Base-by-base conservation (phyloP, 2,888 invertebrate species). In the Acanthosepion esculentum region DNA sequence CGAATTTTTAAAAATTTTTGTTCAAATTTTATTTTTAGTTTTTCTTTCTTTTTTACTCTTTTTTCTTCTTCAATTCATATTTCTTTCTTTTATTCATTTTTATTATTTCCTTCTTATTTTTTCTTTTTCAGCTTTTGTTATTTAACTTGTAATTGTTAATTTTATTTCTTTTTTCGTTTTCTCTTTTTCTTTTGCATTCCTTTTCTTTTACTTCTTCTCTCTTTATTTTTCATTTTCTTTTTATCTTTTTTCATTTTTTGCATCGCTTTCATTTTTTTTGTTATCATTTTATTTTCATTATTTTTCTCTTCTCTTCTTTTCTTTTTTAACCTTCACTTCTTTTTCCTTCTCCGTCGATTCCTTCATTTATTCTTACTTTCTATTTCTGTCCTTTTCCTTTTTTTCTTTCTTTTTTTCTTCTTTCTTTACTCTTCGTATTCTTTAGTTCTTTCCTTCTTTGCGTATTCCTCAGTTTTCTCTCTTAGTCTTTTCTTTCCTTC, bases 351-450 rank as follows among this genome's bases (percentile, higher is more conserved):
- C 23, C 48, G 29, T 41, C 64, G 50, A 6, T 48, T 18, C 23
- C 29, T 48, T 64, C 29, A n/a, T 59, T 93, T 92, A 91, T 64
- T 48, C 93, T 26, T 92, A 48, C 48, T 93, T 91, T 94, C 78
- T 94, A 55, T 64, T 64, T 93, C 93, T 59, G 59, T 94, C 78
- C 59, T 64, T 92, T n/a, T n/a, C n/a, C 48, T 48, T 29, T 0
- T 48, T 64, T 48, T 0, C n/a, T 64, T 48, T 64, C 48, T 20
- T 48, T 41, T 53, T 2, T 48, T 91, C 50, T 91, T 91, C 7
- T 1, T 29, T 29, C 2, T 26, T 15, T 91, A 0, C 26, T 18
- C 18, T n/a, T 2, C 33, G 29, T 15, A 2, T 64, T 48, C 18
- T 91, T 48, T 91, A n/a, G 1, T 48, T 94, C 94, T 78, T 29